Conservation (phyloP, 2,888 invertebrate species). For the Cheilosia scutellata region DNA sequence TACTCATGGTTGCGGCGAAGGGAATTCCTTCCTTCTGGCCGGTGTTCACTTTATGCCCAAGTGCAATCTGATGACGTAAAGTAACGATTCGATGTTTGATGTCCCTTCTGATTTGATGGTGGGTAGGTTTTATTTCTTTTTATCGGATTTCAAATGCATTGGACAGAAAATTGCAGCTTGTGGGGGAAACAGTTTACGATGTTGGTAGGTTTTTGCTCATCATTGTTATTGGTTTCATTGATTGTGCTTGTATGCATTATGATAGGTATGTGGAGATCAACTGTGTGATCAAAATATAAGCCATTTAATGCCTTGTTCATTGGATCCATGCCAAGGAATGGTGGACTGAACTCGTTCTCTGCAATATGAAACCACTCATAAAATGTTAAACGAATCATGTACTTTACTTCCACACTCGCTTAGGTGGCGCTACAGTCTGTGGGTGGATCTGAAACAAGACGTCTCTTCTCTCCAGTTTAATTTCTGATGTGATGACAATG, state of each 20-base stretch:
- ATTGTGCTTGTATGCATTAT: no score
- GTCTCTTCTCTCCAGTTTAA: no score
- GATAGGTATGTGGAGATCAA: no score
- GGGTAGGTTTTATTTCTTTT: not conserved
- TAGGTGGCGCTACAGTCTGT: not conserved
- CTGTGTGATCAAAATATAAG: no score
- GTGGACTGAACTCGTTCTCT: no score
- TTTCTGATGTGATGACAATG: no score
- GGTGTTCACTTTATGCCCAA: slow-evolving; percentile 17
- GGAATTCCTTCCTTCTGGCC: slow-evolving; percentile 10
- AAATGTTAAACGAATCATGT: not conserved
- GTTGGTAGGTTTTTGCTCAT: no score
- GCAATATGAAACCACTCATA: no score
- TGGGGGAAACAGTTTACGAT: not conserved
- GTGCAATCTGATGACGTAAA: slow-evolving; percentile 33
- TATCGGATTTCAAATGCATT: not conserved
- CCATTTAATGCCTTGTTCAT: no score
- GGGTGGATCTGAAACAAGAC: not conserved
- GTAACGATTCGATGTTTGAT: slow-evolving; percentile 12
- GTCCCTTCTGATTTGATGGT: slow-evolving; percentile 37
- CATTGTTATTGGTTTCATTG: no score
- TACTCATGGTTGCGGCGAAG: slow-evolving; percentile 12
- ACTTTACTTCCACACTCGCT: not conserved
- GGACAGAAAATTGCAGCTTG: not conserved
- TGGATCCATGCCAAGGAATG: no score